A percentile compares a stretch with the other conserved stretches of the same genome.
Conservation (phyloP, 2,113 vertebrate species). For the Morone chrysops region DNA sequence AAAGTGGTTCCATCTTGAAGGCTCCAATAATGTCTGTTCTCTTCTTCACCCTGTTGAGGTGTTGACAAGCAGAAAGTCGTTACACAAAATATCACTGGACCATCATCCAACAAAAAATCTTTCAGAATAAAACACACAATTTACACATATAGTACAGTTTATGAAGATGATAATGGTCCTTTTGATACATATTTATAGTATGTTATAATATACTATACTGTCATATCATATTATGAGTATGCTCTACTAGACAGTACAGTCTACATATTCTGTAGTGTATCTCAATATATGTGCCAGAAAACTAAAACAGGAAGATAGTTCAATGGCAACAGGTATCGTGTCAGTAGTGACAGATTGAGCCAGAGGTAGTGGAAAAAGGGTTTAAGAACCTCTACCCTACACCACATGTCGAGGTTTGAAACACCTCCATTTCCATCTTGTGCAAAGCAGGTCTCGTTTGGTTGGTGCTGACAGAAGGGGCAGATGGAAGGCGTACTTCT, state of each 20-base stretch:
- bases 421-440: constrained; percentile 41
- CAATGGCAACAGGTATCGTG: neutral
- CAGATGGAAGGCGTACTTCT: constrained; percentile 73
- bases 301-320: neutral
- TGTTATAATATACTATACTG: neutral
- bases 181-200: neutral
- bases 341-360: neutral
- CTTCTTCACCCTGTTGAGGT: constrained; percentile 90
- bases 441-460: constrained; percentile 41
- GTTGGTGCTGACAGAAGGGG: constrained; percentile 68
- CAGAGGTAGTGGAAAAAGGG: constrained; percentile 3
- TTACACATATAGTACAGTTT: neutral
- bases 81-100: neutral
- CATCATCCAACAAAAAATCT: neutral
- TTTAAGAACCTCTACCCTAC: constrained; percentile 4
- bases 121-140: neutral
- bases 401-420: neutral
- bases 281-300: neutral
- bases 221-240: neutral
- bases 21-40: constrained; percentile 90
- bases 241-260: neutral
- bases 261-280: neutral
- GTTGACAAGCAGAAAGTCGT: neutral
- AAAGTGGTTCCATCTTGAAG: constrained; percentile 95
- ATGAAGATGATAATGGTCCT: neutral